A percentile compares a stretch with the other conserved stretches of the same genome.
Conservation (phyloP, 1,140 invertebrate genomes). For the Drosophila micromelanica region DNA sequence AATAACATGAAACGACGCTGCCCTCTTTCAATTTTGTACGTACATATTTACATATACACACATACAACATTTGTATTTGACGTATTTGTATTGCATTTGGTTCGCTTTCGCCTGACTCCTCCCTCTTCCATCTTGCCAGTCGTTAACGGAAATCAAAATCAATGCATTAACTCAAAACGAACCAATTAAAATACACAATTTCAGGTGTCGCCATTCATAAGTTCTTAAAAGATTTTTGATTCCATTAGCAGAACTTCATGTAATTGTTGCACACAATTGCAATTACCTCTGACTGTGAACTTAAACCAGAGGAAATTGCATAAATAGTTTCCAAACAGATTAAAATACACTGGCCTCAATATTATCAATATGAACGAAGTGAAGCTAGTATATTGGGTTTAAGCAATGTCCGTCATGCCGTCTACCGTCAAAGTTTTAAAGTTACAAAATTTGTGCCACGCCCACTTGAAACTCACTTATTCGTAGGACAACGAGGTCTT, state of each 20-base stretch:
- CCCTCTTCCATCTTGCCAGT: not conserved
- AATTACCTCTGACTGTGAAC: not conserved
- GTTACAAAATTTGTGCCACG: too few relatives aligned
- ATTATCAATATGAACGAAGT: too few relatives aligned
- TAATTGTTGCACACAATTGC: not conserved
- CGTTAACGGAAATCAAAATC: not conserved
- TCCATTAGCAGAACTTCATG: not conserved
- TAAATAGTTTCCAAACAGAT: too few relatives aligned
- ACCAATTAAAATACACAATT: not conserved
- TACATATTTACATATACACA: too few relatives aligned
- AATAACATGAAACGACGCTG: constrained; percentile 13
- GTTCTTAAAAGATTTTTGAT: not conserved
- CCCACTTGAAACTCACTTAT: too few relatives aligned
- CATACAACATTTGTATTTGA: too few relatives aligned
- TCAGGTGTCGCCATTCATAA: not conserved
- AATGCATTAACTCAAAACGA: not conserved
- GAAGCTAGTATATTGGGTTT: too few relatives aligned
- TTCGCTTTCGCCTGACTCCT: not conserved
- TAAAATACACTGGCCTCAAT: too few relatives aligned
- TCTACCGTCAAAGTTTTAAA: too few relatives aligned
- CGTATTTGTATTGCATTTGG: not conserved
- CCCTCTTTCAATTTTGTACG: constrained; percentile 14
- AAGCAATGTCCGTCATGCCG: too few relatives aligned
- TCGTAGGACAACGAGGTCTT: too few relatives aligned
- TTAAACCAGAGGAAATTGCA: too few relatives aligned